Evolutionary conservation across 2,888 invertebrate species (phyloP).

Genomic region (Globia sparganii): DNA sequence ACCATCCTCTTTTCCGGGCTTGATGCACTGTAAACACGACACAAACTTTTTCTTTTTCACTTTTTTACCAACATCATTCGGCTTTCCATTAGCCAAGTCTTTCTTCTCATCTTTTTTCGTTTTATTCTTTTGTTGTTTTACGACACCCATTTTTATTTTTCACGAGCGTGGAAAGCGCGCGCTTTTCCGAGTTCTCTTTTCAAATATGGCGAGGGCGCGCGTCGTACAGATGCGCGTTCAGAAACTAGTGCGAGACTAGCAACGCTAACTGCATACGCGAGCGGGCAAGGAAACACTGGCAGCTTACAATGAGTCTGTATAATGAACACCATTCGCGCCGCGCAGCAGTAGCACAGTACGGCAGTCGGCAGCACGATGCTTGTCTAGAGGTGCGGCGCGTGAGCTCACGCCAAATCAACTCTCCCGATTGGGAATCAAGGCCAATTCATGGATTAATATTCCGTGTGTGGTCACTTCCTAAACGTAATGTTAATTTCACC

Average conservation of each 20-base stretch:
- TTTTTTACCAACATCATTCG: conserved; percentile 83
- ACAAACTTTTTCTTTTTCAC: conserved; percentile 88
- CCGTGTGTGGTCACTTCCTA: conserved; percentile 82
- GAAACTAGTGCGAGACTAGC: conserved; percentile 88
- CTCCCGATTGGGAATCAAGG: conserved; percentile 89
- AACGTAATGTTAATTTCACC: conserved; percentile 83
- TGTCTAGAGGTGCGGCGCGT: conserved; percentile 78
- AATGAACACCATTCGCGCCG: conserved; percentile 73
- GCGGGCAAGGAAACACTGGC: conserved; percentile 85
- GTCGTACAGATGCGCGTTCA: conserved; percentile 86
- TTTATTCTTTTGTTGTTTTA: conserved; percentile 84
- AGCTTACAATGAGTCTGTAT: conserved; percentile 76
- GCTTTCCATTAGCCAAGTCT: conserved; percentile 80
- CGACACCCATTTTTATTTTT: conserved; percentile 84
- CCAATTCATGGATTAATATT: conserved; percentile 85
- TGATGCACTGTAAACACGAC: conserved; percentile 90
- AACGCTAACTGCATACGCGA: conserved; percentile 88
- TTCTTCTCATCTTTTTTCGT: conserved; percentile 77
- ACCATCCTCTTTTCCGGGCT: conserved; percentile 86
- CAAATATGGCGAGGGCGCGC: conserved; percentile 75
- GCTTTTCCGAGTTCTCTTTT: conserved; percentile 67
- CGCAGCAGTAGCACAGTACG: conserved; percentile 72
- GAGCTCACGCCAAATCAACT: conserved; percentile 86
- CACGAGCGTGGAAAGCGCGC: conserved; percentile 73
- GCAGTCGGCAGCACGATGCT: conserved; percentile 67